Percentiles rank a stretch among this genome's conserved stretches.
Evolutionary conservation across 2,797 vertebrate species (phyloP).

Genomic region (Gallirallus australis): DNA sequence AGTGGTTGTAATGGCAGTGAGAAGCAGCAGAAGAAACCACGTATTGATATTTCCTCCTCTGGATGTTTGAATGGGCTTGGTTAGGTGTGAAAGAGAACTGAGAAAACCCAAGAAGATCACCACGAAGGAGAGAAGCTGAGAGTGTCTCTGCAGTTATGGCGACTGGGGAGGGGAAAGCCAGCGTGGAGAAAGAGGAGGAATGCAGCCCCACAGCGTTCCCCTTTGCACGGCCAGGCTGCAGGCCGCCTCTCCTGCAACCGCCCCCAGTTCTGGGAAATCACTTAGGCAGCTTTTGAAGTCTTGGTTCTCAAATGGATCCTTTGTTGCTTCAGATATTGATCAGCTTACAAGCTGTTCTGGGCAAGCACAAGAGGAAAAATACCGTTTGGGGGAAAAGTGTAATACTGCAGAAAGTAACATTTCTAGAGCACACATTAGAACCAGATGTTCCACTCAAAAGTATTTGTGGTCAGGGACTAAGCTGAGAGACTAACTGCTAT

Average conservation of each 20-base stretch:
- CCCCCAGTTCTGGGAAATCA: constrained; percentile 52
- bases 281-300: constrained; percentile 60
- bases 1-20: not conserved
- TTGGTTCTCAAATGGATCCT: constrained; percentile 61
- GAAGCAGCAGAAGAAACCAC: not conserved
- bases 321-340: constrained; percentile 63
- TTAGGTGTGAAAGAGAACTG: not conserved
- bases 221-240: not conserved
- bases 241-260: not conserved
- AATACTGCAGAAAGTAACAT: constrained; percentile 57
- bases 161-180: not conserved
- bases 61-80: not conserved
- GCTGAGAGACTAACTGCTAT: not conserved
- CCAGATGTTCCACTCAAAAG: constrained; percentile 76
- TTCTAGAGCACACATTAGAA: constrained; percentile 69
- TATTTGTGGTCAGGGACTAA: constrained; percentile 51
- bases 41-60: not conserved
- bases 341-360: constrained; percentile 60
- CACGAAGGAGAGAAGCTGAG: not conserved
- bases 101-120: not conserved
- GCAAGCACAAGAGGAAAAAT: constrained; percentile 61
- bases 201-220: not conserved
- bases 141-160: not conserved
- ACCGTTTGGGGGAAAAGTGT: constrained; percentile 57
- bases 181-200: not conserved